phyloP scores from a whole-genome alignment of 2,113 vertebrate genomes.

The Atrichornis clamosus region DNA sequence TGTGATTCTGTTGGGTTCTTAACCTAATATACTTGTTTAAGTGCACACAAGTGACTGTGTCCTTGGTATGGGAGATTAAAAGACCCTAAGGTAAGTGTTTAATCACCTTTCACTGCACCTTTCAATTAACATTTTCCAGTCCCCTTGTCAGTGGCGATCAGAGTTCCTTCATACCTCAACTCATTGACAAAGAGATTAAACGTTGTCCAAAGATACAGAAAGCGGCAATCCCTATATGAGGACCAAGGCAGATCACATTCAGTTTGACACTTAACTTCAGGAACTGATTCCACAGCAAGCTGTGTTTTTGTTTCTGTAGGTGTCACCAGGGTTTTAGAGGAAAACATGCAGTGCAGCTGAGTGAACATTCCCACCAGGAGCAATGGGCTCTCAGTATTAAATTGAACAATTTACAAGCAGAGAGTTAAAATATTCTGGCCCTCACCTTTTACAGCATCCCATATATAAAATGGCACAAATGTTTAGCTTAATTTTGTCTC shows the following conservation, averaged over 20 bases:
- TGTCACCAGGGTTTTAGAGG: not conserved
- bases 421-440: not conserved
- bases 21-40: not conserved
- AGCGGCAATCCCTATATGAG: not conserved
- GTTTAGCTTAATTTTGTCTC: not conserved
- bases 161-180: not conserved
- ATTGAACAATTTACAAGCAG: not conserved
- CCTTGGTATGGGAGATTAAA: not conserved
- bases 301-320: not conserved
- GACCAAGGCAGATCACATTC: not conserved
- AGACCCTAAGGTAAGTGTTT: not conserved
- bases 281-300: not conserved
- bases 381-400: rapidly evolving
- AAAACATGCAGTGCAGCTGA: not conserved
- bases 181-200: not conserved
- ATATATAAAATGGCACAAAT: not conserved
- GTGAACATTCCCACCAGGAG: not conserved
- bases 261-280: not conserved
- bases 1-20: not conserved
- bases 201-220: not conserved
- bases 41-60: not conserved
- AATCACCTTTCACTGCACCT: not conserved
- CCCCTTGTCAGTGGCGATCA: not conserved
- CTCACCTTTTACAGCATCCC: not conserved
- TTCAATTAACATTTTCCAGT: not conserved